Base-by-base conservation (phyloP, 2,888 invertebrate genomes). In the Priocnemis perturbator region DNA sequence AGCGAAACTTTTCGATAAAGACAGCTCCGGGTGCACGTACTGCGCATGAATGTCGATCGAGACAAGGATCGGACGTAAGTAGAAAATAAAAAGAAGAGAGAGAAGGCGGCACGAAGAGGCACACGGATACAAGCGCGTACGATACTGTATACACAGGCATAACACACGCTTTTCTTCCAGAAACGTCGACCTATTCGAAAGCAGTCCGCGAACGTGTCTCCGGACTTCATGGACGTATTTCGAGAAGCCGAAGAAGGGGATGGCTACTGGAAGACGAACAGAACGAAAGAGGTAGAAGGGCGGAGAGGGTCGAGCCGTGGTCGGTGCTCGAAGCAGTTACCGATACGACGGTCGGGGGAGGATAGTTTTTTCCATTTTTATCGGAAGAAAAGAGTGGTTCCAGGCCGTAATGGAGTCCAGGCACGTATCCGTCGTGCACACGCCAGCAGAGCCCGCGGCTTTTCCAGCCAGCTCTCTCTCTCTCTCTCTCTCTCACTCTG, bases 371-470 rank as follows among this genome's bases (percentile, higher is more conserved):
- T 81, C 77, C 78, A 81, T 83, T 84, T 82, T 83, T 80, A 80
- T 82, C 79, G 80, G 76, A 75, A 79, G 79, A 80, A 83, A 83
- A 83, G 78, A 82, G 80, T 79, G 76, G 79, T 79, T 79, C 75
- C 73, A 81, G 73, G 66, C 73, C 70, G 79, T 83, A 84, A 84
- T 85, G 80, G 83, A 84, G 83, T 85, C 83, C 83, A 77, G 76
- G 81, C 84, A 84, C 84, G 83, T 84, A 83, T 82, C 81, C 83
- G 81, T 83, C 84, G 82, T 82, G 84, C 84, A 83, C 84, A 84
- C 83, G 84, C 83, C 81, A 83, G 83, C 81, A 83, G 78, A 83
- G 83, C 83, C 81, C 77, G 83, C 78, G 83, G 83, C 82, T 83
- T 83, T 83, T 82, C 81, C 76, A 82, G 79, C 79, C 78, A 73